Evolutionary conservation across 2,888 invertebrate species (phyloP).

Genomic region (Nemotelus pantherinus): DNA sequence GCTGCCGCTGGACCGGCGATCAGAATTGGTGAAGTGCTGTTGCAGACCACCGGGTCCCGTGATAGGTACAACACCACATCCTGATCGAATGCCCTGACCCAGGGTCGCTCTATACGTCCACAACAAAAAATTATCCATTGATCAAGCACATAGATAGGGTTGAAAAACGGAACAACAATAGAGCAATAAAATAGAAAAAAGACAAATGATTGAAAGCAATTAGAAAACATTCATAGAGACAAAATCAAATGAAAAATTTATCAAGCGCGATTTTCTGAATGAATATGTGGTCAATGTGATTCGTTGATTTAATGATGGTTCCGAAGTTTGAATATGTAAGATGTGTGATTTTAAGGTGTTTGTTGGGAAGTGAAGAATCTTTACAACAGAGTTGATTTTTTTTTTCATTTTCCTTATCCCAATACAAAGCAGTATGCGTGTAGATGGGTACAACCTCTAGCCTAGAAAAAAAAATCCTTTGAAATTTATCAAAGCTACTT

Average conservation of each 20-base stretch:
- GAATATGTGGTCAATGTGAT: not conserved
- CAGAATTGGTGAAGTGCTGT: slow-evolving; percentile 63
- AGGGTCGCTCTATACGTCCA: slow-evolving; percentile 64
- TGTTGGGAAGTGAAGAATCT: too few species aligned
- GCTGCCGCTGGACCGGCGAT: slow-evolving; percentile 64
- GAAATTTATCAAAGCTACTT: too few species aligned
- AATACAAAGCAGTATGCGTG: too few species aligned
- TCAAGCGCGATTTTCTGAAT: slow-evolving; percentile 14
- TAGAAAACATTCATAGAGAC: slow-evolving; percentile 32
- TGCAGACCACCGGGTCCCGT: slow-evolving; percentile 65
- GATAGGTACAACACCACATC: slow-evolving; percentile 65
- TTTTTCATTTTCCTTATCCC: too few species aligned
- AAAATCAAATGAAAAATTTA: slow-evolving; percentile 27
- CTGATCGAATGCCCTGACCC: slow-evolving; percentile 65
- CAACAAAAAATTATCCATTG: slow-evolving; percentile 45
- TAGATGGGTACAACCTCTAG: too few species aligned
- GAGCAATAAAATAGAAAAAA: slow-evolving; percentile 48
- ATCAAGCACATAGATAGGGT: slow-evolving; percentile 47
- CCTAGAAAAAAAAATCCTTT: too few species aligned
- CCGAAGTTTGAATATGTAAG: too few species aligned
- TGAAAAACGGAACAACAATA: slow-evolving; percentile 49
- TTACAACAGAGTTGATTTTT: too few species aligned
- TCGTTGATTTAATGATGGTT: too few species aligned
- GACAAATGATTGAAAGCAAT: slow-evolving; percentile 44
- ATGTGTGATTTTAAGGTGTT: too few species aligned